Base-by-base conservation (phyloP, 2,888 invertebrate genomes). In the Diloba caeruleocephala region DNA sequence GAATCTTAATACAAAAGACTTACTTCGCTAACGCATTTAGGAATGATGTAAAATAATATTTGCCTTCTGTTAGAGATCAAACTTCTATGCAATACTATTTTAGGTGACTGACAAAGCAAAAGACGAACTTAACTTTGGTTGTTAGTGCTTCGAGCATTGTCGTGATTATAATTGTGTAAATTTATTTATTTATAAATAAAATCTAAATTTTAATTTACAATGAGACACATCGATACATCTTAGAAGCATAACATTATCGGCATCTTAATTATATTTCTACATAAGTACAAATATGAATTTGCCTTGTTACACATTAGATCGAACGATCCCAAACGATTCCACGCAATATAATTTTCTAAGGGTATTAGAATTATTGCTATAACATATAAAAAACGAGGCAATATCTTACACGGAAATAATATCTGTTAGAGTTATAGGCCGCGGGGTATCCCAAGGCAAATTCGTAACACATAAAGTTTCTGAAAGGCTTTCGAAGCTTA, bases 221-320 rank as follows among this genome's bases (percentile, higher is more conserved):
- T 28, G 46, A 50, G 46, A 52, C 45, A 29, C 29, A 53, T 45
- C 19, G 23, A 53, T 56, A 45, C 9, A 50, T 61, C 57, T 48
- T 53, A 62, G 7, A 12, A 29, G 17, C 41, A 49, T 15, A 6
- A 36, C 21, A 21, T 33, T 31, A 51, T 15, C 28, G 58, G 64
- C 45, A 49, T 34, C 33, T 59, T 57, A 62, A 32, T 34, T 28
- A 37, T 54, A 55, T 61, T 59, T 71, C 64, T 64, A 74, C 66
- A 74, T 74, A 74, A 74, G 73, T 74, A 74, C 73, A 74, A 55
- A 53, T 46, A 45, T 46, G 59, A 71, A 69, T 69, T 69, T 63
- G 71, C 74, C 68, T 54, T 38, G 65, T 29, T 33, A 45, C 10
- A 17, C 28, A 12, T 10, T 8, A 8, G 12, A 17, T 1, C n/a